phyloP scores from a whole-genome alignment of 2,113 vertebrate species.

The Nothobranchius furzeri region DNA sequence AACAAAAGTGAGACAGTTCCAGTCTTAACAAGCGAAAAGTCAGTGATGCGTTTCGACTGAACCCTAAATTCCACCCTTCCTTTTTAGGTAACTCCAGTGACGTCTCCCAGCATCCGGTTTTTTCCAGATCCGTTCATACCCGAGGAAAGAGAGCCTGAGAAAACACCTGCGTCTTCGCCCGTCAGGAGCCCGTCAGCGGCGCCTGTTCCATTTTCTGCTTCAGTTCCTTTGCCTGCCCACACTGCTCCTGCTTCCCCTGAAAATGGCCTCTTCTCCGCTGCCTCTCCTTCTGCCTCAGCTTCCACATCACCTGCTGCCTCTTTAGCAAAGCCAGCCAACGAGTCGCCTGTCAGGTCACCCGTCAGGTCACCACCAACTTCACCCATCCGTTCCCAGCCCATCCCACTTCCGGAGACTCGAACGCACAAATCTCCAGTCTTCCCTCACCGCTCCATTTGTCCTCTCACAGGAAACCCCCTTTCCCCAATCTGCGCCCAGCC shows the following conservation, averaged over 20 bases:
- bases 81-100: slow-evolving; percentile 54
- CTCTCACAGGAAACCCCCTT: slow-evolving; percentile 73
- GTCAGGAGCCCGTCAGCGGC: slow-evolving; percentile 53
- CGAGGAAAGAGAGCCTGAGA: slow-evolving; percentile 63
- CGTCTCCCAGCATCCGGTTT: slow-evolving; percentile 74
- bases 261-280: slow-evolving; percentile 13
- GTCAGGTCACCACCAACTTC: slow-evolving; percentile 29
- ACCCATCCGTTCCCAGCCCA: slow-evolving; percentile 86
- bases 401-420: slow-evolving; percentile 78
- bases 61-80: slow-evolving; percentile 10
- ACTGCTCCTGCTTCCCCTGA: slow-evolving; percentile 29
- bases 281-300: slow-evolving; percentile 35
- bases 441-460: slow-evolving; percentile 69
- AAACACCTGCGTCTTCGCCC: slow-evolving; percentile 35
- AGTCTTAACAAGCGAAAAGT: background rate
- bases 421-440: slow-evolving; percentile 69
- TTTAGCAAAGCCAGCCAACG: slow-evolving; percentile 15
- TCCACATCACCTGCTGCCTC: slow-evolving; percentile 33
- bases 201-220: slow-evolving; percentile 29
- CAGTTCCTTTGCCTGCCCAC: slow-evolving; percentile 40
- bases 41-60: background rate
- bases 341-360: slow-evolving; percentile 12
- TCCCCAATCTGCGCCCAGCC: slow-evolving; percentile 91
- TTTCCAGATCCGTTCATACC: slow-evolving; percentile 80
- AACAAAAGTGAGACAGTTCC: slow-evolving; percentile 45